Base-by-base conservation (phyloP, 2,888 invertebrate species). In the Parnassius smintheus region DNA sequence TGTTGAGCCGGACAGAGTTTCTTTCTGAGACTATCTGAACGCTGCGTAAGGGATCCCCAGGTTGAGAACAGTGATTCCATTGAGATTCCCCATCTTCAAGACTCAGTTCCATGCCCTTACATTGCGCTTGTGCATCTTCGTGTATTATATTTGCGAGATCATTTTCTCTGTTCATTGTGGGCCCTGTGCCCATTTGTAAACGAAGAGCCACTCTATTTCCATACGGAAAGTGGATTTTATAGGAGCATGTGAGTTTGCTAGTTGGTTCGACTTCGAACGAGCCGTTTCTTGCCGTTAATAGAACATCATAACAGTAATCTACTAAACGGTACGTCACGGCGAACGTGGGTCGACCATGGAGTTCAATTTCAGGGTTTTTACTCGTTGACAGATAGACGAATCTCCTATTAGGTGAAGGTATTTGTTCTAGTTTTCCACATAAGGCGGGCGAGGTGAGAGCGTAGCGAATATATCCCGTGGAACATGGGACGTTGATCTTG, bases 361-460 rank as follows among this genome's bases (percentile, higher is more conserved):
- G 83, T 73, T 92, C 93, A 67, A 95, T 78, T 51, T 90, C 88
- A 7, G 92, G 93, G 66, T 85, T 88, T 67, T 91, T 92, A 42
- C 93, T 91, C 61, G 78, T 68, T 1, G 81, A 72, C 18, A 93
- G 93, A 79, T 95, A 95, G 55, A 95, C 84, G 67, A 82, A 83
- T 68, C 91, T 92, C 66, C 95, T 92, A 73, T 94, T 94, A 12
- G 83, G 83, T 8, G 83, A 76, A 0, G 93, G 88, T 48, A 95
- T 91, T 79, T 95, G 95, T 76, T 95, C 95, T 4, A 95, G 85
- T 76, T 95, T 95, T 2, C 95, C 95, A 80, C 95, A 95, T 12
- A 95, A 80, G 1, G 83, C 84, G 9, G 89, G 85, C 22, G 91
- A 78, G 65, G 89, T 92, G 53, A 92, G 88, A 50, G 91, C 83